Percentiles rank a stretch among this genome's conserved stretches.
Conservation (phyloP, 2,888 invertebrate genomes). For the Acrobasis consociella region DNA sequence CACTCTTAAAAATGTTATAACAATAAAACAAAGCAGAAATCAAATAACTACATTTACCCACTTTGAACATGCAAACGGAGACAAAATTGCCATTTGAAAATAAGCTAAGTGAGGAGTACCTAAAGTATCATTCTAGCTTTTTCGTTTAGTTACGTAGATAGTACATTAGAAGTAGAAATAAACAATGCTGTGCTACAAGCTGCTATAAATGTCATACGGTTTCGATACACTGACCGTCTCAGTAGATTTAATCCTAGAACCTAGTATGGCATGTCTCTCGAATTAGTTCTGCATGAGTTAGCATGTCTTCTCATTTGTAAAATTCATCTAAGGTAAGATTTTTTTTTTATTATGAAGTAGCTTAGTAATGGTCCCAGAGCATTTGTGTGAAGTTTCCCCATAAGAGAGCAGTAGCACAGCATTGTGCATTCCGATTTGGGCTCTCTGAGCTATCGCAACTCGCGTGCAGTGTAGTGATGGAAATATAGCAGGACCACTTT, state of each 20-base stretch:
- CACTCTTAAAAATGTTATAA: too few relatives aligned
- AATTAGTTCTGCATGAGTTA: conserved; percentile 46
- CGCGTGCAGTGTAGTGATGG: conserved; percentile 2
- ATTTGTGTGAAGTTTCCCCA: conserved; percentile 72
- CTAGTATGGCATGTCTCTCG: conserved; percentile 45
- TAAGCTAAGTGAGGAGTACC: not conserved
- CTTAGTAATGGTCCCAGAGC: conserved; percentile 41
- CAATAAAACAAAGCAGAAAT: too few relatives aligned
- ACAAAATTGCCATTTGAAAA: not conserved
- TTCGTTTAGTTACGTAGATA: conserved; percentile 27
- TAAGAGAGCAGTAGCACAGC: conserved; percentile 65
- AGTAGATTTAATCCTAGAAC: conserved; percentile 43
- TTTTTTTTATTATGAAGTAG: conserved; percentile 27
- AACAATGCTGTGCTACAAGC: conserved; percentile 74
- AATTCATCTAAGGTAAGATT: conserved; percentile 36
- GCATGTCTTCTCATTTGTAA: conserved; percentile 38
- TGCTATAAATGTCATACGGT: conserved; percentile 40
- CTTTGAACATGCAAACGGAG: not conserved
- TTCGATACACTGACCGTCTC: conserved; percentile 36
- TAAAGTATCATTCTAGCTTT: conserved; percentile 14
- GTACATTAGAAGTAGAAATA: conserved; percentile 37
- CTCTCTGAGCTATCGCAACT: conserved; percentile 29
- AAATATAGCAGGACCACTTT: not conserved
- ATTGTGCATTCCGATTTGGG: conserved; percentile 80
- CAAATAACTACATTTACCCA: too few relatives aligned